These are phyloP conservation scores for Chelonus formosanus DNA, from an alignment of 2,888 invertebrate genomes.

Conservation along the genomic window DNA sequence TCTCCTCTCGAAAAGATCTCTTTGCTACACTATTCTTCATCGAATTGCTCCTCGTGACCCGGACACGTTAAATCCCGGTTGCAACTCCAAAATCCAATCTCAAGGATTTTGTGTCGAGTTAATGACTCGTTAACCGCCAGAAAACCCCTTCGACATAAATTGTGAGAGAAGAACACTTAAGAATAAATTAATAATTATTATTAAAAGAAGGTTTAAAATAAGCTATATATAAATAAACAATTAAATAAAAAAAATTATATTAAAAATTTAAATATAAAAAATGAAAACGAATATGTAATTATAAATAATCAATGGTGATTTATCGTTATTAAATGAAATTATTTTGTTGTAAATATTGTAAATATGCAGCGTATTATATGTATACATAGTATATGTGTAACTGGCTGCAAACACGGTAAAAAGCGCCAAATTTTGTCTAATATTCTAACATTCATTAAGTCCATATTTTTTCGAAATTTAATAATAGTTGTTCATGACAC, in stretches of 20 bases:
- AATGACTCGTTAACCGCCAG: conserved; percentile 35
- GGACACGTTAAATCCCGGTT: conserved; percentile 59
- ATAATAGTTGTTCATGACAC: too few relatives aligned
- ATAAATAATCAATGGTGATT: conserved; percentile 50
- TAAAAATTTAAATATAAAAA: conserved; percentile 19
- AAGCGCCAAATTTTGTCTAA: conserved; percentile 34
- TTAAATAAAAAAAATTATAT: conserved; percentile 5
- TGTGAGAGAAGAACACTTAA: background rate
- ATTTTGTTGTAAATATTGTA: conserved; percentile 59
- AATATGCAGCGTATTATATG: conserved; percentile 49
- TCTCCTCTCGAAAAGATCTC: conserved; percentile 6
- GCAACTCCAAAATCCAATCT: conserved; percentile 31
- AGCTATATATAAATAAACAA: too few relatives aligned
- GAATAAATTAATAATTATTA: background rate
- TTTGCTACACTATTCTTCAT: background rate
- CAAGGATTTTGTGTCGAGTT: conserved; percentile 4
- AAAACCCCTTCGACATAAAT: conserved; percentile 13
- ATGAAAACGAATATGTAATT: conserved; percentile 37
- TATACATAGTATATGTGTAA: conserved; percentile 47
- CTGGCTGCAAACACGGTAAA: conserved; percentile 45
- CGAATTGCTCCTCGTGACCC: conserved; percentile 46
- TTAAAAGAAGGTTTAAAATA: conserved; percentile 1
- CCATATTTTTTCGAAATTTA: too few relatives aligned
- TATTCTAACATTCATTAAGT: background rate
- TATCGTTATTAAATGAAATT: conserved; percentile 55